Percentiles rank a stretch among this genome's conserved stretches.
Evolutionary conservation across 2,888 invertebrate species (phyloP).

Genomic region (Drosophila nigricruria): DNA sequence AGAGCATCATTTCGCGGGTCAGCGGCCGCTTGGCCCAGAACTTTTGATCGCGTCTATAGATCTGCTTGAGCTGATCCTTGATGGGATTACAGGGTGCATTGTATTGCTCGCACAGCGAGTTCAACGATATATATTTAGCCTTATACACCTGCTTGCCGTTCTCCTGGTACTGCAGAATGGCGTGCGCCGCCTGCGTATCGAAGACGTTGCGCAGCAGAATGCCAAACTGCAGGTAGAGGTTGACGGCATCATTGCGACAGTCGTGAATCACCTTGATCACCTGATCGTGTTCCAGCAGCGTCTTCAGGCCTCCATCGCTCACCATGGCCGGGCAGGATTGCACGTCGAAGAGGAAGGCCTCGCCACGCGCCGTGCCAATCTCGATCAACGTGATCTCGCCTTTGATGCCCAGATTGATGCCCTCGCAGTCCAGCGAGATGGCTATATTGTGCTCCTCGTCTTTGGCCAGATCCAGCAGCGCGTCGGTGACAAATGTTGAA

Average conservation of each 20-base stretch:
- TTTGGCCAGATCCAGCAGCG: slow-evolving; percentile 87
- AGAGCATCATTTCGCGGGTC: slow-evolving; percentile 95
- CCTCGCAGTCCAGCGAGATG: slow-evolving; percentile 96
- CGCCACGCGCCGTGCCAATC: slow-evolving; percentile 92
- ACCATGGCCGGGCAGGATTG: slow-evolving; percentile 93
- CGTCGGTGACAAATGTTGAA: slow-evolving; percentile 91
- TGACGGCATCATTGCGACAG: slow-evolving; percentile 95
- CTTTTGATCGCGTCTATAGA: slow-evolving; percentile 93
- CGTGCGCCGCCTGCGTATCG: slow-evolving; percentile 97
- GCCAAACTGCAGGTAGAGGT: slow-evolving; percentile 94
- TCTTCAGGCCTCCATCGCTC: slow-evolving; percentile 91
- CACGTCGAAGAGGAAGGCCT: slow-evolving; percentile 95
- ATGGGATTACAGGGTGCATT: slow-evolving; percentile 95
- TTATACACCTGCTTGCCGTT: slow-evolving; percentile 96
- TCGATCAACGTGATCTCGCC: slow-evolving; percentile 95
- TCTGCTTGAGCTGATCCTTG: slow-evolving; percentile 95
- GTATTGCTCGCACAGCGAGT: slow-evolving; percentile 95
- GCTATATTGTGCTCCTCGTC: slow-evolving; percentile 87
- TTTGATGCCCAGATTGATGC: slow-evolving; percentile 95
- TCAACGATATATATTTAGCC: slow-evolving; percentile 96
- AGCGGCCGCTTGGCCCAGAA: slow-evolving; percentile 96
- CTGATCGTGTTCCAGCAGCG: slow-evolving; percentile 91
- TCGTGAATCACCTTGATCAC: slow-evolving; percentile 96
- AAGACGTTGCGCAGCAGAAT: slow-evolving; percentile 94
- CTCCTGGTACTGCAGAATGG: slow-evolving; percentile 95